Evolutionary conservation across 2,113 vertebrate genomes (phyloP).

Genomic region (Coptodon rendalli): DNA sequence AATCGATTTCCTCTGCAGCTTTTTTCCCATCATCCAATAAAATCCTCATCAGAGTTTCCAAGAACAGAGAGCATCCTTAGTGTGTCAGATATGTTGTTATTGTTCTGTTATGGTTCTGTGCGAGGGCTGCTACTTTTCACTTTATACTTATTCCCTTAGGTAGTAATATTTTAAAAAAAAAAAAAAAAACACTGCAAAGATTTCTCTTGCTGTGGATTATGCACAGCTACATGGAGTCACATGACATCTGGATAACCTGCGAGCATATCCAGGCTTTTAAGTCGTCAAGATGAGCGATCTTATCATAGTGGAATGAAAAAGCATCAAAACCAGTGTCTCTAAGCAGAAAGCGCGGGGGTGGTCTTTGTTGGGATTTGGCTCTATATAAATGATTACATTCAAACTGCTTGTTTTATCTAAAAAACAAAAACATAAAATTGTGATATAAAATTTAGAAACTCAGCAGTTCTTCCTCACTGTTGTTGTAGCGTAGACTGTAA

Average conservation of each 20-base stretch:
- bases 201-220: neutral
- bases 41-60: neutral
- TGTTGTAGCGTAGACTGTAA: constrained; percentile 59
- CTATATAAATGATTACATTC: neutral
- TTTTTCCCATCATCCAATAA: neutral
- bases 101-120: neutral
- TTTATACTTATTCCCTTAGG: neutral
- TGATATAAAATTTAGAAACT: neutral
- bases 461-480: constrained; percentile 44
- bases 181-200: neutral
- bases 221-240: neutral
- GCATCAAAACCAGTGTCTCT: neutral
- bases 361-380: neutral
- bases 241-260: neutral
- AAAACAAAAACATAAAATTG: neutral
- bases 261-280: neutral
- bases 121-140: neutral
- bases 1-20: neutral
- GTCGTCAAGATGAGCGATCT: neutral
- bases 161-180: neutral
- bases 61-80: neutral
- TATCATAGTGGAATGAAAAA: neutral
- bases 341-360: neutral
- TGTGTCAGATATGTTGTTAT: neutral
- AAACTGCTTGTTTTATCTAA: neutral